Evolutionary conservation across 2,797 vertebrate genomes (phyloP).

Genomic region (Cirrhinus molitorella): DNA sequence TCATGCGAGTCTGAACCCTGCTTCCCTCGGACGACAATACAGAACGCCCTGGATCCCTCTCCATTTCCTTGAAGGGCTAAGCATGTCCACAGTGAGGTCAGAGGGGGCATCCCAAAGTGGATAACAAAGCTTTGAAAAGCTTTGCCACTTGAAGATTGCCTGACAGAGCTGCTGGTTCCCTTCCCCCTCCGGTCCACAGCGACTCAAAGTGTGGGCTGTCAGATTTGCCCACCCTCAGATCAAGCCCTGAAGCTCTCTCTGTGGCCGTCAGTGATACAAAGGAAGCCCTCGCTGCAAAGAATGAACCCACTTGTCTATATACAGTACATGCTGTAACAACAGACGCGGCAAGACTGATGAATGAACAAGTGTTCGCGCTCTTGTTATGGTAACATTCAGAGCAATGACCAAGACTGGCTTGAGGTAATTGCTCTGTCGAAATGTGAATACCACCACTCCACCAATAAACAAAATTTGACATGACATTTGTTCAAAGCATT

Average conservation of each 20-base stretch:
- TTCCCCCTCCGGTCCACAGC: conserved; percentile 37
- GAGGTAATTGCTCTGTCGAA: neutral
- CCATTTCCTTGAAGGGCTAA: conserved; percentile 78
- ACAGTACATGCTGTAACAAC: conserved; percentile 63
- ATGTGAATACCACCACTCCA: neutral
- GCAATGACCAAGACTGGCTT: neutral
- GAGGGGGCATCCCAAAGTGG: conserved; percentile 81
- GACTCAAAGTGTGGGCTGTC: conserved; percentile 83
- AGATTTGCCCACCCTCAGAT: conserved; percentile 81
- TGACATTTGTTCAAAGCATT: neutral
- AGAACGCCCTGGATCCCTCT: conserved; percentile 76
- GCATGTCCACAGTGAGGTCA: conserved; percentile 77
- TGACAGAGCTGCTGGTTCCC: conserved; percentile 70
- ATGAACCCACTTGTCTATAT: conserved; percentile 64
- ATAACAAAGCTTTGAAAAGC: conserved; percentile 80
- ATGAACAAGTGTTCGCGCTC: conserved; percentile 53
- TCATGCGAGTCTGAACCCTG: conserved; percentile 77
- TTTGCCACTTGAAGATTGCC: conserved; percentile 85
- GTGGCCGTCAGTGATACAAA: conserved; percentile 57
- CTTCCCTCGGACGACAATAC: conserved; percentile 70
- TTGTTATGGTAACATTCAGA: conserved; percentile 42
- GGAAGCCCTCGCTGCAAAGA: conserved; percentile 54
- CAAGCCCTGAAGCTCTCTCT: conserved; percentile 78
- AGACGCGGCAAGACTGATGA: conserved; percentile 52
- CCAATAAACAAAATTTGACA: neutral